Conservation (phyloP, 2,113 vertebrate species). For the Probosciger aterrimus region DNA sequence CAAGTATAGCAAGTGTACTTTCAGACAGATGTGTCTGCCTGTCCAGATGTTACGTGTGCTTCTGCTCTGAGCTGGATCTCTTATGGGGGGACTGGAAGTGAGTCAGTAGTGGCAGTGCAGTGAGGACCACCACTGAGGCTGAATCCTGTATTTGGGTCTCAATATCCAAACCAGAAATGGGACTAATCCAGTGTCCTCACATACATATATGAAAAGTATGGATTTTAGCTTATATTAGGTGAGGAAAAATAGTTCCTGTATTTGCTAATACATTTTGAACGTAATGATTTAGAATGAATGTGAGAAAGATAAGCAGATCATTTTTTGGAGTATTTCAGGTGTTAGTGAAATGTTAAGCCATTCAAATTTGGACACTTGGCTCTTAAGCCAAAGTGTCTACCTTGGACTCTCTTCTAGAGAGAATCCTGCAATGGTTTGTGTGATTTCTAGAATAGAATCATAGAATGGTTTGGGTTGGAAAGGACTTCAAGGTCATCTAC, state of each 20-base stretch:
- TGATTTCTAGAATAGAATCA: not conserved
- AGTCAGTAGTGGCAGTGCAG: not conserved
- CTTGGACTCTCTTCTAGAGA: not conserved
- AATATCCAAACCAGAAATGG: not conserved
- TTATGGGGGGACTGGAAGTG: not conserved
- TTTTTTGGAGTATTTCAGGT: not conserved
- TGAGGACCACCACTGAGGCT: not conserved
- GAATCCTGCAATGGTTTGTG: too few species aligned
- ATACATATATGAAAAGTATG: not conserved
- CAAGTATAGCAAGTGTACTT: fast-evolving
- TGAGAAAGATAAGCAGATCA: not conserved
- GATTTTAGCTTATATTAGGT: not conserved
- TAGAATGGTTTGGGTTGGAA: not conserved
- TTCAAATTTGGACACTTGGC: not conserved
- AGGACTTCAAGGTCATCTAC: not conserved
- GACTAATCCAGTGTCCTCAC: not conserved
- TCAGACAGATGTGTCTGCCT: not conserved
- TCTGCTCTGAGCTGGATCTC: not conserved
- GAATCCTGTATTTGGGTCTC: not conserved
- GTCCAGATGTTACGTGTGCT: not conserved
- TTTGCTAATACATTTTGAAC: not conserved
- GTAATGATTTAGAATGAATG: not conserved
- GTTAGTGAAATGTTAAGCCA: not conserved
- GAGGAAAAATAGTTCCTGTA: not conserved
- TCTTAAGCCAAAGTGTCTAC: not conserved